Base-by-base conservation (phyloP, 2,888 invertebrate species). In the Bombylius major region DNA sequence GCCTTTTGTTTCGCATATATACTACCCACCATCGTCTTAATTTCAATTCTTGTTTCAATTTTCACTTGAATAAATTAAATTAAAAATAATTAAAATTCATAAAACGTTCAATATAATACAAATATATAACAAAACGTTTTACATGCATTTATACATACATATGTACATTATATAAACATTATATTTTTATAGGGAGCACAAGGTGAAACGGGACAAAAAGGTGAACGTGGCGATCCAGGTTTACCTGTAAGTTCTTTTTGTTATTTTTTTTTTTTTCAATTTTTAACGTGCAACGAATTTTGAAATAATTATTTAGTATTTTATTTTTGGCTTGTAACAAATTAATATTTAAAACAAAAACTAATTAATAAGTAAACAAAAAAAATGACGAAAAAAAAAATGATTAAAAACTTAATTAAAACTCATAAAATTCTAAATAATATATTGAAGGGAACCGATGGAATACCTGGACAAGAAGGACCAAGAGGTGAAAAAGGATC, bases 151-250 rank as follows among this genome's bases (percentile, higher is more conserved):
- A 45, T 45, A 45, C 14, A n/a, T 51, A 36, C 23, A 12, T 47
- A 14, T 33, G 13, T 48, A 48, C 14, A 5, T 23, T 31, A 36
- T n/a, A 39, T 47, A 13, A 36, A 36, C 1, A 14, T 44, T 36
- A 32, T 44, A 12, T n/a, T 7, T 45, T 58, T 60, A n/a, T 73
- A 92, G 91, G 93, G 93, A 65, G 92, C 91, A 64, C 89, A 90
- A 77, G 94, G 94, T 65, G 92, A 93, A 76, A 87, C 89, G 55
- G 94, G 94, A 64, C 83, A 82, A 69, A 93, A 93, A 77, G 93
- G 94, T 64, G 93, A 93, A 78, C 82, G 92, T 62, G 93, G 93
- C 53, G 93, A 94, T 76, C 91, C 92, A 63, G 94, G 94, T 69
- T 78, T 93, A 69, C 92, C 93, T 71, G 93, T 92, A 83, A 82